phyloP scores from a whole-genome alignment of 2,113 vertebrate genomes.

The Piaya cayana region DNA sequence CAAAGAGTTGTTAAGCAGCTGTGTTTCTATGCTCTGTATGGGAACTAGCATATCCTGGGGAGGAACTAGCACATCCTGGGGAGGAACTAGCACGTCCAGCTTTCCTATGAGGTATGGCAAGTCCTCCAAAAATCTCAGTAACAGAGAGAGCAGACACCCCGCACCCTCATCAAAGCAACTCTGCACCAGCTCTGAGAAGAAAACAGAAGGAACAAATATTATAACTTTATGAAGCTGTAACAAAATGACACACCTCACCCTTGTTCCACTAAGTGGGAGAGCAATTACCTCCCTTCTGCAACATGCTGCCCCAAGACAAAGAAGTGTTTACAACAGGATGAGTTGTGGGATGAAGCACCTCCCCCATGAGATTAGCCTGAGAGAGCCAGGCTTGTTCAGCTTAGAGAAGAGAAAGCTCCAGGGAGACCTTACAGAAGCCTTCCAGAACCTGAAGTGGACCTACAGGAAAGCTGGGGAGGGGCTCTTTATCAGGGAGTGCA shows the following conservation, averaged over 20 bases:
- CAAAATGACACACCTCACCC: neutral
- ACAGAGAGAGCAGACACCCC: neutral
- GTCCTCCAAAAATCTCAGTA: neutral
- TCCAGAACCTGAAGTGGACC: too few relatives aligned
- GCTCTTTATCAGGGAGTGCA: too few relatives aligned
- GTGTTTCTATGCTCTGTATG: neutral
- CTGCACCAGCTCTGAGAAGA: neutral
- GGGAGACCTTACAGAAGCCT: too few relatives aligned
- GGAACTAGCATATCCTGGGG: neutral
- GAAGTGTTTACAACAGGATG: neutral
- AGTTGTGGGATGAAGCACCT: neutral
- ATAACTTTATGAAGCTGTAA: neutral
- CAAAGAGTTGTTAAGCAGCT: neutral
- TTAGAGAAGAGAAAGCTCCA: too few relatives aligned
- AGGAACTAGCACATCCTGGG: neutral
- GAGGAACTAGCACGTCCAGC: neutral
- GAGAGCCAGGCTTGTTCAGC: too few relatives aligned
- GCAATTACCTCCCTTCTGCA: neutral
- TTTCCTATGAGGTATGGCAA: neutral
- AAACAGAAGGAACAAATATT: neutral
- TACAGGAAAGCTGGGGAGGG: too few relatives aligned
- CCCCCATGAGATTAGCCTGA: too few relatives aligned
- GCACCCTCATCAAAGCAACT: neutral
- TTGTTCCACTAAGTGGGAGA: neutral
- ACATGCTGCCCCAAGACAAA: neutral